phyloP scores from a whole-genome alignment of 2,113 vertebrate species.

The Formicarius rufipectus region DNA sequence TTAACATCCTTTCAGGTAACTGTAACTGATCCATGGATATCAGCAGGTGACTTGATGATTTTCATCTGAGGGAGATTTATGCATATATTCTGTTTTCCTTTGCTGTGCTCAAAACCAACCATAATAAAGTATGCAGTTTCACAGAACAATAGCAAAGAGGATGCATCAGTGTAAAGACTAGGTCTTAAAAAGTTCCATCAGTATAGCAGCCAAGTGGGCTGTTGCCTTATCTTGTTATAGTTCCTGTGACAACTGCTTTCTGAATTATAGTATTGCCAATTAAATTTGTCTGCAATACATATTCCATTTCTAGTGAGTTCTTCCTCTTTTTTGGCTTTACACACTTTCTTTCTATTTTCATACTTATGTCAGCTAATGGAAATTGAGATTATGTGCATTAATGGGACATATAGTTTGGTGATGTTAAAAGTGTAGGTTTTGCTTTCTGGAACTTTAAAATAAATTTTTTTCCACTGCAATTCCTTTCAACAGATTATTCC shows the following conservation, averaged over 20 bases:
- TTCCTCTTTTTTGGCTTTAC: neutral
- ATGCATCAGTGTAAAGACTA: neutral
- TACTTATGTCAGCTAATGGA: slow-evolving; percentile 26
- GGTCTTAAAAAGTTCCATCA: neutral
- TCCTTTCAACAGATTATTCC: slow-evolving; percentile 53
- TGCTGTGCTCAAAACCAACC: neutral
- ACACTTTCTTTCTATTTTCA: neutral
- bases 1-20: neutral
- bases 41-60: neutral
- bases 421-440: neutral
- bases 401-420: neutral
- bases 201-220: neutral
- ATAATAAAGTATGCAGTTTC: neutral
- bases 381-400: slow-evolving; percentile 33
- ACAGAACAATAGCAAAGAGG: neutral
- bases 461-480: slow-evolving; percentile 18
- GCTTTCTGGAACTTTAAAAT: slow-evolving; percentile 56
- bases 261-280: neutral
- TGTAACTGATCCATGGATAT: neutral
- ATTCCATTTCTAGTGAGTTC: neutral
- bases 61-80: neutral
- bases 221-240: neutral
- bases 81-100: neutral
- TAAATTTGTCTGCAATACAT: neutral
- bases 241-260: neutral